Percentiles rank a stretch among this genome's conserved stretches.
Conservation (phyloP, 2,888 invertebrate genomes). For the Apomyelois bistriatella region DNA sequence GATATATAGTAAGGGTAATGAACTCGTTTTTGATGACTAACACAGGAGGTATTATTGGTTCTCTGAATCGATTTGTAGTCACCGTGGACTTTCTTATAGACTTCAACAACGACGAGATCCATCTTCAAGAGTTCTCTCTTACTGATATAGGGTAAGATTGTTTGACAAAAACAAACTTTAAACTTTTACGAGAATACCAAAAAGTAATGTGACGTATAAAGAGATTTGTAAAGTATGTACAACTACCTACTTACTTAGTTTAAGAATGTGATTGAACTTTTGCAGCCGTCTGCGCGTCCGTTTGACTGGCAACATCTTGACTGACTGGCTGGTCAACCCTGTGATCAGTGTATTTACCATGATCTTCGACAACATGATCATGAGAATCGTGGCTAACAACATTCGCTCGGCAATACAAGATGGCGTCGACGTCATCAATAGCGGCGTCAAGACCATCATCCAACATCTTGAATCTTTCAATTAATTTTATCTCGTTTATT, state of each 20-base stretch:
- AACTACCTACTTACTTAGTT: too few species aligned
- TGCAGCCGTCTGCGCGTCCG: constrained; percentile 67
- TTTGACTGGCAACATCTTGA: constrained; percentile 67
- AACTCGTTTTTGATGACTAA: constrained; percentile 57
- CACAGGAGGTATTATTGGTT: constrained; percentile 68
- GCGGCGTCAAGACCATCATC: constrained; percentile 44
- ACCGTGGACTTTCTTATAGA: constrained; percentile 62
- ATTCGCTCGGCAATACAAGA: constrained; percentile 50
- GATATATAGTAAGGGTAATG: constrained; percentile 72
- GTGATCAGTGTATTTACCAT: constrained; percentile 58
- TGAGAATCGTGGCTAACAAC: constrained; percentile 58
- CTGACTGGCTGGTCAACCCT: constrained; percentile 73
- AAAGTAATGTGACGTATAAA: too few species aligned
- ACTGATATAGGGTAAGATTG: constrained; percentile 59
- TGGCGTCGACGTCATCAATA: constrained; percentile 54
- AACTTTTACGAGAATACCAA: too few species aligned
- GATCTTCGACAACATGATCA: constrained; percentile 70
- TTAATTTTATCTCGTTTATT: constrained; percentile 15
- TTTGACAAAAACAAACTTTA: too few species aligned
- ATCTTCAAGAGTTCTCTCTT: constrained; percentile 65
- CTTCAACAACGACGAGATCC: constrained; percentile 73
- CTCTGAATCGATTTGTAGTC: constrained; percentile 55
- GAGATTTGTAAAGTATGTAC: too few species aligned
- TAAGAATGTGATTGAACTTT: constrained; percentile 15
- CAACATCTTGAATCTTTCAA: constrained; percentile 46